Conservation (phyloP, 2,888 invertebrate genomes). For the Chouioia cunea region DNA sequence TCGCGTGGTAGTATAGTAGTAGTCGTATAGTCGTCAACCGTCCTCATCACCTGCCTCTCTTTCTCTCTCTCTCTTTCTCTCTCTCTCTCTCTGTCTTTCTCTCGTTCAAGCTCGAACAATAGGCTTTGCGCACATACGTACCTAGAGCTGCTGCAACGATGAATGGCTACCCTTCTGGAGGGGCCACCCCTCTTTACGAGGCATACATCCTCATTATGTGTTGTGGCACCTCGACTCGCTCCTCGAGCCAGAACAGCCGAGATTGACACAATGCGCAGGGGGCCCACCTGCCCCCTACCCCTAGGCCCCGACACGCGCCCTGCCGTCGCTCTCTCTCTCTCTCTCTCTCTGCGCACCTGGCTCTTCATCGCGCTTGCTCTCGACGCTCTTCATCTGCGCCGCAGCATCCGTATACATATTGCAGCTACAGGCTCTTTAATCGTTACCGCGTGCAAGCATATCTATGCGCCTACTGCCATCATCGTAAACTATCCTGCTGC, state of each 20-base stretch:
- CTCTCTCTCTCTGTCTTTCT: conserved; percentile 53
- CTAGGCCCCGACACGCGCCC: conserved; percentile 66
- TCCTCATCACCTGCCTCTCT: conserved; percentile 67
- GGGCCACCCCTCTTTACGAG: conserved; percentile 57
- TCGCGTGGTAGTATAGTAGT: conserved; percentile 63
- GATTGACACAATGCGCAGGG: conserved; percentile 67
- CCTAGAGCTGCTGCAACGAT: not conserved
- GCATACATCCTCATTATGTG: conserved; percentile 64
- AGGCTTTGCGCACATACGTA: not conserved
- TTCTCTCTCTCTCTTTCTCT: conserved; percentile 59
- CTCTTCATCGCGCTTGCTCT: conserved; percentile 49
- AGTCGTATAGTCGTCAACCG: conserved; percentile 56
- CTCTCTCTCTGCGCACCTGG: conserved; percentile 52
- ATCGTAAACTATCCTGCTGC: no score
- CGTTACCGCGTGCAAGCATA: no score
- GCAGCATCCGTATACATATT: not conserved
- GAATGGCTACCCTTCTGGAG: conserved; percentile 7
- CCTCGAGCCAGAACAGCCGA: conserved; percentile 56
- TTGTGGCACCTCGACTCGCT: conserved; percentile 53
- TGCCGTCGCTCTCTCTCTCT: conserved; percentile 55
- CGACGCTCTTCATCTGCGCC: conserved; percentile 1
- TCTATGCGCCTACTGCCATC: no score
- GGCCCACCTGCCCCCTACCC: conserved; percentile 67
- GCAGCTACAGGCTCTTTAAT: no score
- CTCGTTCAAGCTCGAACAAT: not conserved